These are phyloP conservation scores for Gymnorhina tibicen DNA, from an alignment of 2,113 vertebrate species.

Conservation along the genomic window DNA sequence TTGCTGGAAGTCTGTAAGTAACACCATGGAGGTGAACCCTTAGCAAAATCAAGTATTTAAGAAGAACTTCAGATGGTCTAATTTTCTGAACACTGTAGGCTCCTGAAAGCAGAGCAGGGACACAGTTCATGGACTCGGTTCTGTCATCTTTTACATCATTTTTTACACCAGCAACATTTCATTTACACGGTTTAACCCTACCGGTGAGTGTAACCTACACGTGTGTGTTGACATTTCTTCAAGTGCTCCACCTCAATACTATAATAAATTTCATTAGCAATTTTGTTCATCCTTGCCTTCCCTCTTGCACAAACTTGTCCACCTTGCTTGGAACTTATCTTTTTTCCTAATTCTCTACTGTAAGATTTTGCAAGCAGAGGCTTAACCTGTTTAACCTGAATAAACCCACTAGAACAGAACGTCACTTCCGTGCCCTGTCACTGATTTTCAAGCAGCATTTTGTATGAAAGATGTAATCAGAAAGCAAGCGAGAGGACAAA, in stretches of 20 bases:
- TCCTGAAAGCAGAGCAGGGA: neutral
- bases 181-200: neutral
- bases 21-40: neutral
- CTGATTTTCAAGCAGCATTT: neutral
- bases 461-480: neutral
- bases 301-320: neutral
- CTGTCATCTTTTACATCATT: neutral
- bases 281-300: neutral
- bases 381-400: neutral
- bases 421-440: neutral
- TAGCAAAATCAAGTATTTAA: neutral
- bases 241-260: neutral
- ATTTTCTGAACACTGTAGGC: neutral
- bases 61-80: neutral
- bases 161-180: neutral
- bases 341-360: neutral
- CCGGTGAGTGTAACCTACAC: accelerated
- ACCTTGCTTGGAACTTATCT: neutral
- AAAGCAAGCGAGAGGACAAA: neutral
- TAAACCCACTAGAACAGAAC: neutral
- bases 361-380: neutral
- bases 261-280: neutral
- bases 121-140: neutral
- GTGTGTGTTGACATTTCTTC: accelerated
- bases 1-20: constrained; percentile 25